Base-by-base conservation (phyloP, 2,113 vertebrate species). In the Mandrillus leucophaeus region DNA sequence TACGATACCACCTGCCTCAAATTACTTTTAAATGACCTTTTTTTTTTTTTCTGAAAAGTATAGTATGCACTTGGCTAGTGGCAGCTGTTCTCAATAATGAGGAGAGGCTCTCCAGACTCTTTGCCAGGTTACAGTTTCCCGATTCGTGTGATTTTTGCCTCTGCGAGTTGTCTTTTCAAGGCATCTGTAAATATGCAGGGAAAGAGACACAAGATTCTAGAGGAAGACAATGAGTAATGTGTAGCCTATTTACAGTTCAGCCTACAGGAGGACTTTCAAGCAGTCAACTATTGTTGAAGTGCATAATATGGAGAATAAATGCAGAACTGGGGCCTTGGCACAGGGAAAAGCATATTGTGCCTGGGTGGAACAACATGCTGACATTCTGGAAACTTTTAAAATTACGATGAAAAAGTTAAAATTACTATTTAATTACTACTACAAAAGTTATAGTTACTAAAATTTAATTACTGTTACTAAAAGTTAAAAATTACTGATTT, bases 1-100 rank as follows among this genome's bases (percentile, higher is more conserved):
- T 90, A 32, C 9, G 40, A 45, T 61, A 55, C 11, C 68, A 88
- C 27, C 18, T 88, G 52, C 16, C 25, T 84, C 50, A 84, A 85
- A 88, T 83, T 78, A 90, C 52, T 93, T 88, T 95, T 57, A 83
- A 73, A 73, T 83, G 17, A 84, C 38, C 30, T 86, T 92, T 94
- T 72, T 81, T 72, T 61, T 64, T 64, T 59, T 59, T 64, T 2
- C 52, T 84, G n/a, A 6, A 38, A 86, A 88, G 9, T 66, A 2
- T 45, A 57, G 2, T 50, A 17, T 30, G 13, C 10, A 78, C 14
- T 52, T 92, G 38, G 52, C 75, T 90, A 82, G 45, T 38, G 30
- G 38, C 16, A 96, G 22, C 20, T 59, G 45, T 73, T 86, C 35
- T 86, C 38, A 64, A 45, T 70, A 92, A 55, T 48, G 55, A 86